phyloP scores from a whole-genome alignment of 37 sponge, comb jelly and placozoan genomes.

The Beroe ovata region DNA sequence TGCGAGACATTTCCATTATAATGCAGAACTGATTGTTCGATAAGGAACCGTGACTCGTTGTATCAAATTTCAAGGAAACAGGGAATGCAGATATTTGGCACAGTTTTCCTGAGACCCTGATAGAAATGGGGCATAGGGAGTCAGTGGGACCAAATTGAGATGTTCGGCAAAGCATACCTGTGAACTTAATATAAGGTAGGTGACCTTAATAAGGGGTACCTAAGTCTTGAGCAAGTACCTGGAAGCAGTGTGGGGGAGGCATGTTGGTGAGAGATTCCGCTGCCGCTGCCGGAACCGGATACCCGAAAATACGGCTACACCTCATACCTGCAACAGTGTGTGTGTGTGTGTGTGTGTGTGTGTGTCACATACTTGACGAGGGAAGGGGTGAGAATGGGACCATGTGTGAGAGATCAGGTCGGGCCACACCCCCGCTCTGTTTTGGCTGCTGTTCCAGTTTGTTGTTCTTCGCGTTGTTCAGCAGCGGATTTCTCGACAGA shows the following conservation, averaged over 20 bases:
- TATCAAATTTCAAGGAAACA: no score
- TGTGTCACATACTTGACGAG: slow-evolving; percentile 68
- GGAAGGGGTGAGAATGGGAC: slow-evolving; percentile 79
- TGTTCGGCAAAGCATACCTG: no score
- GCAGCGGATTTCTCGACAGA: neutral
- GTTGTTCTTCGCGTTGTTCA: neutral
- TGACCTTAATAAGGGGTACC: no score
- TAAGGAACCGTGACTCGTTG: no score
- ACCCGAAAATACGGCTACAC: slow-evolving; percentile 77
- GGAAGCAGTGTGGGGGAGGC: slow-evolving; percentile 88
- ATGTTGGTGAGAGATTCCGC: slow-evolving; percentile 74
- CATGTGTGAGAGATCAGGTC: slow-evolving; percentile 89
- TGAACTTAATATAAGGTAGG: no score
- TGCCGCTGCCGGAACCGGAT: slow-evolving; percentile 81
- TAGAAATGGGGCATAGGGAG: no score
- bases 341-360: neutral
- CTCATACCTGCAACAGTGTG: slow-evolving; percentile 68
- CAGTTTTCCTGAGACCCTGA: no score
- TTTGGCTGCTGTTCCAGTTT: neutral
- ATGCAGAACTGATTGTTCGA: no score
- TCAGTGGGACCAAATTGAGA: no score
- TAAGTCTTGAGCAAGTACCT: no score
- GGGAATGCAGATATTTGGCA: no score
- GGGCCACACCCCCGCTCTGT: slow-evolving; percentile 43
- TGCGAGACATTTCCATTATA: no score